Conservation (phyloP, 2,888 invertebrate genomes). For the Macroteleia sp. region DNA sequence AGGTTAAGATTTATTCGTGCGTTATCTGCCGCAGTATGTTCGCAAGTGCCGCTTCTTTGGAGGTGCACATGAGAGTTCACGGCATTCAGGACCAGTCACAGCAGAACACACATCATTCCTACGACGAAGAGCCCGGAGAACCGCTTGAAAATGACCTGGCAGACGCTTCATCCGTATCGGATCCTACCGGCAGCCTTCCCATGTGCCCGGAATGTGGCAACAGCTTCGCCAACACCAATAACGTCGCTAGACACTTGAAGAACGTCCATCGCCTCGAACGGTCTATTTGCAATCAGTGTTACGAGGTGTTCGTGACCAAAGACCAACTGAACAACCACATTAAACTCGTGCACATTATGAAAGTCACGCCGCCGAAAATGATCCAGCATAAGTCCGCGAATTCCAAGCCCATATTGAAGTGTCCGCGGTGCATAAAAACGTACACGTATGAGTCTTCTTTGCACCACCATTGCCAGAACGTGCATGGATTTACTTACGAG, state of each 20-base stretch:
- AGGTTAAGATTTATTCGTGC: conserved; percentile 87
- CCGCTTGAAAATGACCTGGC: conserved; percentile 15
- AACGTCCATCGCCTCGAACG: conserved; percentile 80
- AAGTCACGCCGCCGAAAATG: conserved; percentile 1
- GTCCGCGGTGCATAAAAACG: conserved; percentile 71
- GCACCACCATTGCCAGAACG: conserved; percentile 73
- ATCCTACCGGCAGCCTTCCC: conserved; percentile 68
- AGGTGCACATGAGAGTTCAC: conserved; percentile 81
- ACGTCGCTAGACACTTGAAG: conserved; percentile 76
- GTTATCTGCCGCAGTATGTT: conserved; percentile 86
- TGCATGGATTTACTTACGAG: conserved; percentile 68
- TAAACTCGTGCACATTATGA: conserved; percentile 85
- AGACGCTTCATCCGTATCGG: conserved; percentile 63
- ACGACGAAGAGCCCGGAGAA: conserved; percentile 6
- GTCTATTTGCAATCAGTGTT: conserved; percentile 87
- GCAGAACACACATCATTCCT: conserved; percentile 71
- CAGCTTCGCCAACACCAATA: conserved; percentile 84
- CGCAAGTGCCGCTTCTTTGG: conserved; percentile 86
- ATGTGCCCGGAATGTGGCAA: conserved; percentile 87
- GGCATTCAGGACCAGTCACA: conserved; percentile 73
- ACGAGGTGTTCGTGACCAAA: conserved; percentile 86
- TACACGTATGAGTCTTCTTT: conserved; percentile 73
- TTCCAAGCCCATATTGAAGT: conserved; percentile 65
- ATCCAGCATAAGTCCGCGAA: conserved; percentile 21
- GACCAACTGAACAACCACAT: conserved; percentile 87